Evolutionary conservation across 1,140 invertebrate species (phyloP), one percentile per base, ranked within the genome.

Genomic region (Chionoecetes opilio): DNA sequence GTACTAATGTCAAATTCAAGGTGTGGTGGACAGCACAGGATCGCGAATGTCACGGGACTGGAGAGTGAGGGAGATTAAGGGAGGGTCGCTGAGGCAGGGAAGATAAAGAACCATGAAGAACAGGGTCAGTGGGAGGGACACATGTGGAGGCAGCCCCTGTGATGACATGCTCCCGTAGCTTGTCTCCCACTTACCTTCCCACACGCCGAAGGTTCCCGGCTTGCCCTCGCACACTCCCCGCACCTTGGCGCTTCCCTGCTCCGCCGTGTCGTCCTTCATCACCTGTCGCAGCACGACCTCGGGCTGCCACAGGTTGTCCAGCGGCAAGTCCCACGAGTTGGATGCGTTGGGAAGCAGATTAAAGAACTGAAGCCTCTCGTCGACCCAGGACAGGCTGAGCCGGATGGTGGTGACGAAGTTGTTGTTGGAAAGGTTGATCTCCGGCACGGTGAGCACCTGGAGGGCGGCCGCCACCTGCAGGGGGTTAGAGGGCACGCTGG

Each of bases 311-410:
- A 75, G 9, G 9, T 75, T 75, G 21, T 75, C 21, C 9, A 26
- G 9, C 8, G 53, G 26, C 53, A 75, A 6, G 8, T 26, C 26
- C 53, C 9, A 2, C 9, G 41, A 5, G 5, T 46, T 46, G 41
- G 53, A 75, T 75, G 53, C 53, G 53, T 75, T 75, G 53, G 21
- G 6, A 11, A 31, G 35, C 32, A 86, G 85, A 41, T 91, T 91
- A 41, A 46, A 91, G 32, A 91, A 91, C 3, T 63, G 29, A 31
- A 91, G 89, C 26, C 89, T 38, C 0, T 46, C 31, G 53, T 91
- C 89, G 38, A 26, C 6, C 89, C 89, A 91, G 26, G 41, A 53
- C 14, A 91, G n/a, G 38, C 53, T 3, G 0, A 91, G 17, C 38
- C 2, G 3, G 0, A 91, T 3, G 53, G n/a, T 26, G 2, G 46